Evolutionary conservation across 1,140 invertebrate species (phyloP).

Genomic region (Dinoponera quadriceps): DNA sequence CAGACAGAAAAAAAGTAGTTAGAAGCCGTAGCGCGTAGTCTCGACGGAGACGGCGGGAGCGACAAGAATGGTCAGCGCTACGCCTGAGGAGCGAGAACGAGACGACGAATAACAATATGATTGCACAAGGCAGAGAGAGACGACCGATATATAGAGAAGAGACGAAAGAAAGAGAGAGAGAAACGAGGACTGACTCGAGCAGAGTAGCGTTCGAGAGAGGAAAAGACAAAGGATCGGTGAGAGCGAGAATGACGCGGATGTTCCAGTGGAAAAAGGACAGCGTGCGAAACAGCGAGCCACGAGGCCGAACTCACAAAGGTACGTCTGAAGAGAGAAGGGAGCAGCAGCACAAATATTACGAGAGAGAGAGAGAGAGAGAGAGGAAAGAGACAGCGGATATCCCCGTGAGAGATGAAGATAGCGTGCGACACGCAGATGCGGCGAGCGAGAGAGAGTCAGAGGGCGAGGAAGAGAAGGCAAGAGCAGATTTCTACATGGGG

Average conservation of each 20-base stretch:
- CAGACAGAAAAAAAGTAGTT: no score
- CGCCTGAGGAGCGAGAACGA: background rate
- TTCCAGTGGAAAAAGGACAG: background rate
- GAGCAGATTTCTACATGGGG: background rate
- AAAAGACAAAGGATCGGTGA: background rate
- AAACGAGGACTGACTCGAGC: background rate
- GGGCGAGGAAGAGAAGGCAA: slow-evolving; percentile 2
- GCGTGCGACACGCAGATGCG: background rate
- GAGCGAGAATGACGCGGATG: background rate
- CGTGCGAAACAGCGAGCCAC: background rate
- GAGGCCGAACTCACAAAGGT: slow-evolving; percentile 2
- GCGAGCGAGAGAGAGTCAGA: background rate
- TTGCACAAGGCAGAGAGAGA: background rate
- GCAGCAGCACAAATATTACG: slow-evolving; percentile 10
- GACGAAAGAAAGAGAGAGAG: no score
- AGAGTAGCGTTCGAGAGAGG: background rate
- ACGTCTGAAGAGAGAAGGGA: slow-evolving; percentile 18
- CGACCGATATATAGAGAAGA: no score
- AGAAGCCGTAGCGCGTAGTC: no score
- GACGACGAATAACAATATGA: background rate
- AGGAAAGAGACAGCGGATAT: background rate
- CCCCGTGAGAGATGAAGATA: slow-evolving; percentile 22
- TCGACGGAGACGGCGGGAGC: no score
- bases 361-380: background rate
- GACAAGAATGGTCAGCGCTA: no score